These are phyloP conservation scores for Macrosoma leucophasiata DNA, from an alignment of 2,888 invertebrate genomes.

Conservation along the genomic window DNA sequence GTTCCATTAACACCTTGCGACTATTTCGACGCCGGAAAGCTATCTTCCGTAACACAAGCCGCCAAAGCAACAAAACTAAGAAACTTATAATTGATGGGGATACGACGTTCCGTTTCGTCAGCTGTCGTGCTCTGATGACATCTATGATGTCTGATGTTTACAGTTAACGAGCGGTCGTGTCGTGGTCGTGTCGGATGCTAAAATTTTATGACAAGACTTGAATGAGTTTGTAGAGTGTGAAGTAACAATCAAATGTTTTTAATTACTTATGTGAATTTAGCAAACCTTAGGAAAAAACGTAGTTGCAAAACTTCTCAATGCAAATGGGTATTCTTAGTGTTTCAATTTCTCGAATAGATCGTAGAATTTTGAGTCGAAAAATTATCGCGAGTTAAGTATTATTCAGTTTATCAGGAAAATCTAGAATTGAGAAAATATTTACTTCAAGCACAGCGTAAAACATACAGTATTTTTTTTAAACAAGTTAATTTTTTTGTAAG, in stretches of 20 bases:
- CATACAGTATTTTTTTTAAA: too few species aligned
- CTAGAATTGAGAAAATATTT: too few species aligned
- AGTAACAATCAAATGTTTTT: not conserved
- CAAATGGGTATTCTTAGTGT: too few species aligned
- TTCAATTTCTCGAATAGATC: too few species aligned
- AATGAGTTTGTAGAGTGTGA: not conserved
- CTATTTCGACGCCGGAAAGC: slow-evolving; percentile 42
- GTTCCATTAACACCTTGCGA: too few species aligned
- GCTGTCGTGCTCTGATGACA: slow-evolving; percentile 43
- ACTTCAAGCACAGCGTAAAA: too few species aligned
- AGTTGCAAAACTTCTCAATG: too few species aligned
- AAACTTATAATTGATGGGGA: slow-evolving; percentile 45
- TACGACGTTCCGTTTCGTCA: slow-evolving; percentile 48
- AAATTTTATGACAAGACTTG: not conserved
- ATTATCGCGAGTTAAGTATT: too few species aligned
- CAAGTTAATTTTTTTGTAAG: too few species aligned
- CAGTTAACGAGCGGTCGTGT: slow-evolving; percentile 13
- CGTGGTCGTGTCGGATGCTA: slow-evolving; percentile 8
- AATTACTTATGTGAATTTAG: not conserved
- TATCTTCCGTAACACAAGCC: slow-evolving; percentile 36
- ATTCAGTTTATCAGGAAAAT: too few species aligned
- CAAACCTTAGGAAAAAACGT: not conserved
- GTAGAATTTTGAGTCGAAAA: too few species aligned
- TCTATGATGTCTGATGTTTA: slow-evolving; percentile 36
- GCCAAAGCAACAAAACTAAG: slow-evolving; percentile 36